phyloP scores from a whole-genome alignment of 2,113 vertebrate genomes.

The Eretmochelys imbricata region DNA sequence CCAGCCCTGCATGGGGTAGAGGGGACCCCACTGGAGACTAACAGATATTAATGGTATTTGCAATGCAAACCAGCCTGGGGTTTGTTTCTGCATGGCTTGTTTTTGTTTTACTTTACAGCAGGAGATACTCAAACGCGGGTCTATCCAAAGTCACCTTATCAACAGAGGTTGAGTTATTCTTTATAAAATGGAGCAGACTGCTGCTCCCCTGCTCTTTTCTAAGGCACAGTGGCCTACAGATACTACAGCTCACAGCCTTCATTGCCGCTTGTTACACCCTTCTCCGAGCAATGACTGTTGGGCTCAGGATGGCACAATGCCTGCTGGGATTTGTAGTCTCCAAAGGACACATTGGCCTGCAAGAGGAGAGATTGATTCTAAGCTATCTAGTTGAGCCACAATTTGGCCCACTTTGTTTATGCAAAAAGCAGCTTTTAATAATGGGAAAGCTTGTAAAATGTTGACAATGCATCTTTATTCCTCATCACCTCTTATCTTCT shows the following conservation, averaged over 20 bases:
- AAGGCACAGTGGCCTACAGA: neutral
- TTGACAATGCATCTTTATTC: neutral
- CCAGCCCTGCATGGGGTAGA: slow-evolving; percentile 11
- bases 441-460: neutral
- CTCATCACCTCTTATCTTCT: rapidly evolving
- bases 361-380: neutral
- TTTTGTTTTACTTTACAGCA: neutral
- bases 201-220: neutral
- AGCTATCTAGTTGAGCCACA: neutral
- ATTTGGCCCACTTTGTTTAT: neutral
- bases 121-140: neutral
- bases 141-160: neutral
- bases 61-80: neutral
- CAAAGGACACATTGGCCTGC: neutral
- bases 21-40: neutral
- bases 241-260: neutral
- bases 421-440: neutral
- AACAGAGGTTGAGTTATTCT: neutral
- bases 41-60: neutral
- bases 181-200: neutral
- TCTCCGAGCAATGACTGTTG: neutral
- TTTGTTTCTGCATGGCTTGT: neutral
- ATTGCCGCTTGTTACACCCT: neutral
- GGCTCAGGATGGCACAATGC: neutral
- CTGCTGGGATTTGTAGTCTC: neutral